phyloP scores from a whole-genome alignment of 2,888 invertebrate species.

The Geotrupes spiniger region DNA sequence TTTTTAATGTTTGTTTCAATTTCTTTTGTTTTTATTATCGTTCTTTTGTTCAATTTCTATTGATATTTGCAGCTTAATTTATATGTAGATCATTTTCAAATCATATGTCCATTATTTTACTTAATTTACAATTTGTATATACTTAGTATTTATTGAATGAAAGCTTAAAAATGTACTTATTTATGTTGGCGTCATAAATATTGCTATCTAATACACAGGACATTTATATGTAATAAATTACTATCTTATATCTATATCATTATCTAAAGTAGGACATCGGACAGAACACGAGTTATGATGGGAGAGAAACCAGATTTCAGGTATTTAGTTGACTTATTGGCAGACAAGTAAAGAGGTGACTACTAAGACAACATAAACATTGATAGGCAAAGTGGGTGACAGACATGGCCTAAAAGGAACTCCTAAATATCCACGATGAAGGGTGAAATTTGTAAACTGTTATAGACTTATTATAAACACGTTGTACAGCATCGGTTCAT shows the following conservation, averaged over 20 bases:
- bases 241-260: constrained; percentile 8
- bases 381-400: constrained; percentile 35
- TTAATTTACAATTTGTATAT: too few relatives aligned
- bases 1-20: too few relatives aligned
- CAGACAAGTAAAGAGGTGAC: constrained; percentile 35
- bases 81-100: too few relatives aligned
- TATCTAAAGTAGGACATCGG: constrained; percentile 16
- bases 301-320: constrained; percentile 31
- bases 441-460: constrained; percentile 32
- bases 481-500: constrained; percentile 40
- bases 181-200: too few relatives aligned
- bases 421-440: constrained; percentile 27
- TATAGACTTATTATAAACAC: constrained; percentile 44
- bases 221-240: constrained; percentile 10
- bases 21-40: too few relatives aligned
- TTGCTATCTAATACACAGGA: neutral
- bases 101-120: too few relatives aligned
- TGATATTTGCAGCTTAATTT: too few relatives aligned
- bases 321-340: constrained; percentile 30
- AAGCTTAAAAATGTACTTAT: too few relatives aligned
- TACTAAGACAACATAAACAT: constrained; percentile 29
- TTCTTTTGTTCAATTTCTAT: too few relatives aligned
- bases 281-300: constrained; percentile 21
- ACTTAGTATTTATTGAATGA: too few relatives aligned
- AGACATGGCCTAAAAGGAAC: constrained; percentile 30